A percentile compares a stretch with the other conserved stretches of the same genome.
Conservation (phyloP, 2,888 invertebrate genomes). For the Megastigmus dorsalis region DNA sequence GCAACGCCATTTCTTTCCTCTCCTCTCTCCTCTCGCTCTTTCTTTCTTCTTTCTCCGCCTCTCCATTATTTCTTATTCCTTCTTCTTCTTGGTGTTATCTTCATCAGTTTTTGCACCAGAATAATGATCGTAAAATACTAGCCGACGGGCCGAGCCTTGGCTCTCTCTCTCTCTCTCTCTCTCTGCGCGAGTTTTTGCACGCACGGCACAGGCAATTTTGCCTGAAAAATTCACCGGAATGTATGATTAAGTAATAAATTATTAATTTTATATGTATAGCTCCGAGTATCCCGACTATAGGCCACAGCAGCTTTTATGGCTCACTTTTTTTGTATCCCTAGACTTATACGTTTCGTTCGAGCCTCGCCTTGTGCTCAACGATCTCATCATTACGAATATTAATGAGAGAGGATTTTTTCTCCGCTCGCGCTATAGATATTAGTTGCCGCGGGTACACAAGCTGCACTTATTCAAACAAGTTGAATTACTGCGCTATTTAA, state of each 20-base stretch:
- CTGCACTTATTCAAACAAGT: too few species aligned
- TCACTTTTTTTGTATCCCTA: background rate
- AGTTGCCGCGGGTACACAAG: too few species aligned
- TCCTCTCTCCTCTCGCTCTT: too few species aligned
- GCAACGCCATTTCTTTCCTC: slow-evolving; percentile 12
- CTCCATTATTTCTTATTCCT: slow-evolving; percentile 26
- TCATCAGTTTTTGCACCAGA: slow-evolving; percentile 34
- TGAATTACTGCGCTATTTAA: too few species aligned
- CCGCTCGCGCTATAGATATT: too few species aligned
- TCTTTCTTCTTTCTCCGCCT: too few species aligned
- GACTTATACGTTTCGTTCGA: background rate
- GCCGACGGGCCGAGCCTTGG: background rate
- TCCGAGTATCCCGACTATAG: background rate
- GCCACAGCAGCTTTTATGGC: background rate
- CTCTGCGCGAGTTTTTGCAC: slow-evolving; percentile 23
- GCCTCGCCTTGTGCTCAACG: background rate
- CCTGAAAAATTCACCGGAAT: slow-evolving; percentile 16
- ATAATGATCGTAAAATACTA: slow-evolving; percentile 29
- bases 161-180: too few species aligned
- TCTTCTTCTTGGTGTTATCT: slow-evolving; percentile 31
- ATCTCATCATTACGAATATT: background rate
- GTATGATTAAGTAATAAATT: slow-evolving; percentile 43
- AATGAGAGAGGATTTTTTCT: background rate
- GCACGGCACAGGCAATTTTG: background rate
- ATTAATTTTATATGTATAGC: slow-evolving; percentile 37